Evolutionary conservation across 2,797 vertebrate species (phyloP).

Genomic region (Dryobates pubescens): DNA sequence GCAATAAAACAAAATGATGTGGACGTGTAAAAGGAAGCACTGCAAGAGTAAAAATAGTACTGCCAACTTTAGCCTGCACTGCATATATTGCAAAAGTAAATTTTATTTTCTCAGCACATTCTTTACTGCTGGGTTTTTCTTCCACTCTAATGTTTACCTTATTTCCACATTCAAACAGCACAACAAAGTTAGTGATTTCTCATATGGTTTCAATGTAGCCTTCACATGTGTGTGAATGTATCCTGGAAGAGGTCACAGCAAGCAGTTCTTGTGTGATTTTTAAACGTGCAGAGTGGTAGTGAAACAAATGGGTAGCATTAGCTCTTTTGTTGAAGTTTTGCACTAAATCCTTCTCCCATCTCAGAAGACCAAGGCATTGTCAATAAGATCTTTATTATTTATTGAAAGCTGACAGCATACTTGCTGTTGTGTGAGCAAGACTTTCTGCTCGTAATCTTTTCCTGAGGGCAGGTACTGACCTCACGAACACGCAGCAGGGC

Average conservation of each 20-base stretch:
- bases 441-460: not conserved
- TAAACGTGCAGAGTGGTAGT: not conserved
- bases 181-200: not conserved
- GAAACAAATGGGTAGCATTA: not conserved
- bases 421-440: not conserved
- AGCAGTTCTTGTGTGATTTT: not conserved
- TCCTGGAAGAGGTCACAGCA: not conserved
- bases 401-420: not conserved
- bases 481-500: not conserved
- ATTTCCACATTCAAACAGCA: not conserved
- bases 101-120: not conserved
- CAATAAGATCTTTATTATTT: not conserved
- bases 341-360: not conserved
- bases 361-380: not conserved
- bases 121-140: not conserved
- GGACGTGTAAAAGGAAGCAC: not conserved
- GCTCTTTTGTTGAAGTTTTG: not conserved
- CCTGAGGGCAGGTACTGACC: not conserved
- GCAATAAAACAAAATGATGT: not conserved
- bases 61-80: not conserved
- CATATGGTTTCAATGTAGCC: not conserved
- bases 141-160: not conserved
- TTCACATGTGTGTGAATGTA: not conserved
- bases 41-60: not conserved
- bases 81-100: not conserved